Percentiles rank a stretch among this genome's conserved stretches.
Conservation (phyloP, 2,888 invertebrate species). For the Sipha maydis region DNA sequence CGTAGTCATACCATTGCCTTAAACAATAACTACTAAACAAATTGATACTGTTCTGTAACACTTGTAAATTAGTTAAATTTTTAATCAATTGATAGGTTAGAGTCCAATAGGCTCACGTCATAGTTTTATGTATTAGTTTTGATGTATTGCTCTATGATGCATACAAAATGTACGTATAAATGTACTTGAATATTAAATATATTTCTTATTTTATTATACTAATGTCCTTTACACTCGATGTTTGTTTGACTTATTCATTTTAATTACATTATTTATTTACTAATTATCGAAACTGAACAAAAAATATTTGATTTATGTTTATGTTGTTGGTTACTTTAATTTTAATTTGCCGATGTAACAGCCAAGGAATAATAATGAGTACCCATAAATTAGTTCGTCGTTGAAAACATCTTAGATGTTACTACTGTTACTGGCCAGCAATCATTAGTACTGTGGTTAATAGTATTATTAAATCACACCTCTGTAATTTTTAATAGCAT, state of each 20-base stretch:
- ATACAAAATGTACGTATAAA: not conserved
- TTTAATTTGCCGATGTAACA: not conserved
- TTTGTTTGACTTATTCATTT: not conserved
- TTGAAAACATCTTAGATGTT: not conserved
- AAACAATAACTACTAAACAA: conserved; percentile 34
- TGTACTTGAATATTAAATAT: not conserved
- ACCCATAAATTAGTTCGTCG: not conserved
- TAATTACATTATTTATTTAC: not conserved
- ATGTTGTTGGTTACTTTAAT: conserved; percentile 1
- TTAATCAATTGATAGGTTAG: conserved; percentile 46
- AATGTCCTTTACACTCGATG: not conserved
- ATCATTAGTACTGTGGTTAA: not conserved
- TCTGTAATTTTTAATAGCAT: conserved; percentile 16
- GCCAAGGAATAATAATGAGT: conserved; percentile 10
- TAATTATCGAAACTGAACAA: not conserved
- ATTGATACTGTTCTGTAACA: conserved; percentile 46
- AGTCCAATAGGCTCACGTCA: conserved; percentile 36
- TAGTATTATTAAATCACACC: not conserved
- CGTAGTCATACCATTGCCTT: conserved; percentile 7
- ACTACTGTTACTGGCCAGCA: not conserved
- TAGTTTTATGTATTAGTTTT: conserved; percentile 19
- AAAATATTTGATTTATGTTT: not conserved
- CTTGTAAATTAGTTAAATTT: conserved; percentile 29
- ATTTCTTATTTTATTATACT: not conserved
- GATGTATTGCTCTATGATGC: not conserved